Percentiles rank a stretch among this genome's conserved stretches.
These are phyloP conservation scores for Odocoileus hemionus DNA, from an alignment of 2,113 vertebrate genomes.

Conservation along the genomic window DNA sequence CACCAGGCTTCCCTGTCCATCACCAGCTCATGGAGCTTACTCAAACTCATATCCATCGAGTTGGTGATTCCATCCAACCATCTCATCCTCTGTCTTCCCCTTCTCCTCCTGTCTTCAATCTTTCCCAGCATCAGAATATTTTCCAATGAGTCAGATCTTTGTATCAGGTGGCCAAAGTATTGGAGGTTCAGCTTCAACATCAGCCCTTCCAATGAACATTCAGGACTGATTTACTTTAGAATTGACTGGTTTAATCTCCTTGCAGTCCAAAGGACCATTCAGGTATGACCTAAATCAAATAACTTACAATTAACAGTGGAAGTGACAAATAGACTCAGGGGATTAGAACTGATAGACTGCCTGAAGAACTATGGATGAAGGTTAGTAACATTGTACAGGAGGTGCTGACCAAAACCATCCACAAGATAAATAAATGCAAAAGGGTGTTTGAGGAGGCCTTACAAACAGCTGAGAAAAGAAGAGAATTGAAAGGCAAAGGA, in stretches of 20 bases:
- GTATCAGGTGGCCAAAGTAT: neutral
- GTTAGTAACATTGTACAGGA: neutral
- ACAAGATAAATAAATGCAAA: neutral
- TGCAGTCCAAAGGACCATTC: neutral
- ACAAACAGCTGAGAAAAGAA: neutral
- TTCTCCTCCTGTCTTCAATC: neutral
- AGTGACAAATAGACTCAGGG: neutral
- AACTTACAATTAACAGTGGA: neutral
- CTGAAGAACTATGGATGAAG: neutral
- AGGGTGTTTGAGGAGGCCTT: neutral
- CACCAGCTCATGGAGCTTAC: neutral
- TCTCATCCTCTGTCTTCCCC: neutral
- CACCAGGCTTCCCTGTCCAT: neutral
- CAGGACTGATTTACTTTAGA: neutral
- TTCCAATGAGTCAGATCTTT: neutral
- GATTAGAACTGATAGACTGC: neutral
- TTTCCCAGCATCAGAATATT: neutral
- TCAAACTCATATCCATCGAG: neutral
- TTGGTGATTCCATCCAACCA: neutral
- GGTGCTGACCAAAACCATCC: neutral
- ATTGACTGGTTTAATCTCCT: neutral
- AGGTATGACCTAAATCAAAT: neutral
- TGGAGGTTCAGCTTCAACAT: neutral
- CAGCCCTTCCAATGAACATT: neutral
- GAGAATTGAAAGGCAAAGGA: neutral